Conservation (phyloP, 2,888 invertebrate species). For the Nasonovia ribisnigri region DNA sequence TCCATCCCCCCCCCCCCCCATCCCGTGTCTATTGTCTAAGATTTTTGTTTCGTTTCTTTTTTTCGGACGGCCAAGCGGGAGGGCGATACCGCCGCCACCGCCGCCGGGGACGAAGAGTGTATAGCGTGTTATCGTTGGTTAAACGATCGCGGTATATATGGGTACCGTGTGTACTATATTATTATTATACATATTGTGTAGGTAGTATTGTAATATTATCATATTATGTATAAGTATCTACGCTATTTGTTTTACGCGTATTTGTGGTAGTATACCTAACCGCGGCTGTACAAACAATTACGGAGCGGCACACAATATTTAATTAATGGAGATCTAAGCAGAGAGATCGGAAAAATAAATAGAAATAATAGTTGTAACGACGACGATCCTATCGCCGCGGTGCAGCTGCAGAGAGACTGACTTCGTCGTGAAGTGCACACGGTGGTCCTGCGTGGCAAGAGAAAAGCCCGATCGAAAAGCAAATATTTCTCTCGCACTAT, state of each 20-base stretch:
- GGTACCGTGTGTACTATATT: background rate
- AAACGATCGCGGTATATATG: background rate
- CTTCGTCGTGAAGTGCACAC: background rate
- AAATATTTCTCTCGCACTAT: background rate
- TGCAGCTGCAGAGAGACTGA: background rate
- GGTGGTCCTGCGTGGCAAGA: background rate
- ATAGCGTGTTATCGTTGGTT: background rate
- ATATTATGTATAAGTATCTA: background rate
- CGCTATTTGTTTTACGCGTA: background rate
- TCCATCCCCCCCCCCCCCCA: background rate
- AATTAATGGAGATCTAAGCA: background rate
- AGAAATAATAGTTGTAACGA: background rate
- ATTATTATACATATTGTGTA: too few relatives aligned
- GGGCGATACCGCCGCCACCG: background rate
- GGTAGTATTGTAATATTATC: too few relatives aligned
- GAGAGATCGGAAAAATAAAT: background rate
- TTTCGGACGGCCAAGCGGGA: conserved; percentile 4
- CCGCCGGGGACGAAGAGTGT: too few relatives aligned
- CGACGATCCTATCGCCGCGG: background rate
- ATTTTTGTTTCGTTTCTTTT: background rate
- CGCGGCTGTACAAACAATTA: background rate
- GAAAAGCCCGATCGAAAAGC: background rate
- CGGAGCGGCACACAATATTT: conserved; percentile 15
- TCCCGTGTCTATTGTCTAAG: background rate
- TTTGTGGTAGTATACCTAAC: background rate